Evolutionary conservation across 2,797 vertebrate genomes (phyloP), one percentile per base, ranked within the genome.

Genomic region (Phataginus tetradactyla): DNA sequence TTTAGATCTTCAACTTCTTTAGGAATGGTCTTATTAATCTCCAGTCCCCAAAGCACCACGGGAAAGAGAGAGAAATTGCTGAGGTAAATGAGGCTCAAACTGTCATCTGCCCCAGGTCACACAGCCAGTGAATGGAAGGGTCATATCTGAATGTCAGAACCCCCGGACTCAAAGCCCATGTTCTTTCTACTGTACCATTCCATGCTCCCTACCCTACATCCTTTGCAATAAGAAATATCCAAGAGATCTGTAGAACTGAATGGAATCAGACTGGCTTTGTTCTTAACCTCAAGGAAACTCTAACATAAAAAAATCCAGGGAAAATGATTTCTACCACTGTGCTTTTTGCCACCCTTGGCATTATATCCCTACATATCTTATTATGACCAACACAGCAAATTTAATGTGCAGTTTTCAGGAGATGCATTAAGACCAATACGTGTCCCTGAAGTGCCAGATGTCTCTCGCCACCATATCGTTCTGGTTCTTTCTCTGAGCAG

Each of bases 191-290:
- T 21, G 32, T 25, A 45, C 27, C 71, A 84, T 71, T 68, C 29
- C 42, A 83, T 11, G 32, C 1, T 90, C 80, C 23, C 15, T 80
- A 42, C 37, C 42, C 68, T 74, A 63, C 7, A 96, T 34, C 32
- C 21, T 85, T 71, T 20, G 37, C 77, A 29, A 69, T 29, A 90
- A 53, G 74, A 88, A 88, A 55, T 66, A 81, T 37, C 94, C 27
- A 83, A 92, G 61, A 96, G 92, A 77, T 71, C n/a, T 63, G 10
- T 68, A 94, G 78, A 86, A 84, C 7, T 45, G 18, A 74, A 55
- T 21, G 21, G 21, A 92, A 68, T 75, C 32, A 87, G 45, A 86
- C 18, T 57, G 11, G 29, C 53, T 96, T 86, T 95, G 34, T 51
- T 69, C 45, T 77, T 74, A 79, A 91, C 32, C 14, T 94, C 32